These are phyloP conservation scores for Epicampocera succincta DNA, from an alignment of 2,888 invertebrate species.

Conservation along the genomic window DNA sequence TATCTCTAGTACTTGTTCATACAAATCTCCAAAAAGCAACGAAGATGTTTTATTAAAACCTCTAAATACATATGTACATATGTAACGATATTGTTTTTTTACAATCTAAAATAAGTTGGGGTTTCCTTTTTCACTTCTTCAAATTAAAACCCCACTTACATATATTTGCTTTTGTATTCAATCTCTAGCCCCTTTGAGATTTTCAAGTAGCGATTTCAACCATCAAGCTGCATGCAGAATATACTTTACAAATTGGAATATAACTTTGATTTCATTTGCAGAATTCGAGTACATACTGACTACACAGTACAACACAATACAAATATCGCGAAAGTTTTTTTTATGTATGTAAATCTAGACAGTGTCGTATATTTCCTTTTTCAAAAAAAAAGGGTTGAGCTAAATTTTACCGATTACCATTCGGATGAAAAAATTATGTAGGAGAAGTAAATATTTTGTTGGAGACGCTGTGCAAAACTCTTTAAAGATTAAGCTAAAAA, in stretches of 20 bases:
- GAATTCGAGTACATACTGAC: constrained; percentile 16
- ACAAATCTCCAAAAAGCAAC: background rate
- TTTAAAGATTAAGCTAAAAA: background rate
- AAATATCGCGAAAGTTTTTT: background rate
- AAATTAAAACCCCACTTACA: background rate
- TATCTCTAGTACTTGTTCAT: too few relatives aligned
- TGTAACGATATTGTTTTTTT: background rate
- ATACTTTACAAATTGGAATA: constrained; percentile 63
- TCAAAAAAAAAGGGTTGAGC: background rate
- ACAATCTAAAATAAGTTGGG: background rate
- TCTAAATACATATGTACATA: too few relatives aligned
- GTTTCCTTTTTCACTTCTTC: background rate
- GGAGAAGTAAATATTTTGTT: background rate
- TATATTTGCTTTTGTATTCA: constrained; percentile 25
- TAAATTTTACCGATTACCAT: background rate
- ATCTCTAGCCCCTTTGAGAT: constrained; percentile 33
- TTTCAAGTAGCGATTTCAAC: constrained; percentile 56
- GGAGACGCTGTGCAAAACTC: constrained; percentile 6
- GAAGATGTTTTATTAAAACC: background rate
- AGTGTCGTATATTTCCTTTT: constrained; percentile 10
- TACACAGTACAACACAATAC: background rate
- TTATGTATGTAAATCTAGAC: background rate
- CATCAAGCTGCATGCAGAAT: constrained; percentile 35
- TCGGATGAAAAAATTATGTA: background rate
- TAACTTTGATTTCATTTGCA: constrained; percentile 60